These are phyloP conservation scores for Castor canadensis DNA, from an alignment of 2,113 vertebrate genomes.

Conservation along the genomic window DNA sequence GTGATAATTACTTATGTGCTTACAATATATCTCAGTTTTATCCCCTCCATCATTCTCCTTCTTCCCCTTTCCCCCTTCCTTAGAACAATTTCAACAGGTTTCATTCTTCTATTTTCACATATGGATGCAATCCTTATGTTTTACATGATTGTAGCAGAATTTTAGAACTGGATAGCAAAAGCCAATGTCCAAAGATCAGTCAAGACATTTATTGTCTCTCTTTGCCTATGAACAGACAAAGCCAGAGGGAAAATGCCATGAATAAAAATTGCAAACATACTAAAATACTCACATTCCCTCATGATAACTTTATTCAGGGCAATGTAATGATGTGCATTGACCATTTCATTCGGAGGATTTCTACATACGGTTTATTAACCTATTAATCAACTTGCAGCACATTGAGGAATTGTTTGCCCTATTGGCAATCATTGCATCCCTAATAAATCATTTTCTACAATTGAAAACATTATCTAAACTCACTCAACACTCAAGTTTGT, in stretches of 20 bases:
- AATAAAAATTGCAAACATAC: conserved; percentile 30
- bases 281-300: not conserved
- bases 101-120: too few species aligned
- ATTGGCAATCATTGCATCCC: not conserved
- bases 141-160: not conserved
- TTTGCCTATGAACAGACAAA: conserved; percentile 2
- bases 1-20: too few species aligned
- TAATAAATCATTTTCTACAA: not conserved
- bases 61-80: too few species aligned
- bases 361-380: not conserved
- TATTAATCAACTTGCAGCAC: conserved; percentile 3
- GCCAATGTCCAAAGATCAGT: not conserved
- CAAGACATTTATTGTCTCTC: not conserved
- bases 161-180: not conserved
- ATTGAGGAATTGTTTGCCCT: not conserved
- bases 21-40: too few species aligned
- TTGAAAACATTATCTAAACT: conserved; percentile 30
- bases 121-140: not conserved
- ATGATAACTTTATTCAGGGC: conserved; percentile 15
- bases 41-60: too few species aligned
- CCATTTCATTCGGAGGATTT: not conserved
- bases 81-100: too few species aligned
- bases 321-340: conserved; percentile 30
- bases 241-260: not conserved
- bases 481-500: not conserved